Evolutionary conservation across 2,888 invertebrate species (phyloP), one percentile per base, ranked within the genome.

Genomic region (Cephalotes varians): DNA sequence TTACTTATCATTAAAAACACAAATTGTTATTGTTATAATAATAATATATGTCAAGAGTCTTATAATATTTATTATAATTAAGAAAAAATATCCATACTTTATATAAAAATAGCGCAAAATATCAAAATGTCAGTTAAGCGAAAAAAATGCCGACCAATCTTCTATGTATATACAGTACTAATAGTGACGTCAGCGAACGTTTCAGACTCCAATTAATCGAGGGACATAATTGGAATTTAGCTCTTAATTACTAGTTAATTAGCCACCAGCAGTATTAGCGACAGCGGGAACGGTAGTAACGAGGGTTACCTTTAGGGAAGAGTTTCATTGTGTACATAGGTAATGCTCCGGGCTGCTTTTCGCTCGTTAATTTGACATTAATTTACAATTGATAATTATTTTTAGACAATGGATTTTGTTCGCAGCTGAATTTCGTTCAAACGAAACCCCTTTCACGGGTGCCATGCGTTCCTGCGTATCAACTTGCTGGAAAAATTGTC

Each of bases 161-260:
- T 34, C 54, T 37, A 64, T 25, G 60, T 65, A 18, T 49, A n/a
- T n/a, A n/a, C n/a, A n/a, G n/a, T n/a, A n/a, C n/a, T 62, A 58
- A 37, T 64, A 64, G 83, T 85, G 85, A 90, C 91, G 89, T 91
- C 86, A 87, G 88, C 85, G 31, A 86, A 87, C 84, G 86, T 90
- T 92, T 91, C 91, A 89, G 91, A 89, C 90, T 92, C 92, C 93
- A 94, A 94, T 94, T 94, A 94, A 92, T 92, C 90, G 86, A 90
- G 91, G 90, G 90, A 88, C 89, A 90, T 93, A 93, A 93, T 93
- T 93, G 92, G 91, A 91, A 92, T 93, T 91, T 91, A 92, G 91
- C 91, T 91, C 91, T 92, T 91, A 93, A 93, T 92, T 92, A 93
- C 91, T 92, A 92, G 92, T 92, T 92, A 94, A 94, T 94, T 93